A percentile compares a stretch with the other conserved stretches of the same genome.
Evolutionary conservation across 1,140 invertebrate genomes (phyloP).

Genomic region (Trinorchestia longiramus): DNA sequence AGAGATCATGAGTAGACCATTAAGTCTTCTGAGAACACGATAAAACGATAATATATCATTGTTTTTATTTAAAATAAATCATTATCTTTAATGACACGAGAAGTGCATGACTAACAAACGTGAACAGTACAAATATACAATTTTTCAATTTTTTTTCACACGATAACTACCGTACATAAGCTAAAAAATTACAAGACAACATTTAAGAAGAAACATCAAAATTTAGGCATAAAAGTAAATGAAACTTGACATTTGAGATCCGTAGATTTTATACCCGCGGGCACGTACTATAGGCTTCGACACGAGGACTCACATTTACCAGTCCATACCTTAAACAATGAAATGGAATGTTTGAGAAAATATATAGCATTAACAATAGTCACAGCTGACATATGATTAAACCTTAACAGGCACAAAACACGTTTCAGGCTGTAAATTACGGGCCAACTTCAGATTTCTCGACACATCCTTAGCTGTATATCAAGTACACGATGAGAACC

Average conservation of each 20-base stretch:
- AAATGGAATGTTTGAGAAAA: background rate
- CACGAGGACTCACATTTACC: background rate
- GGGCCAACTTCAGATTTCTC: background rate
- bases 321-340: background rate
- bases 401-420: background rate
- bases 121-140: background rate
- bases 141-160: background rate
- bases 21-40: background rate
- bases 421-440: background rate
- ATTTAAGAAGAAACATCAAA: background rate
- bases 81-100: background rate
- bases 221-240: background rate
- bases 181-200: background rate
- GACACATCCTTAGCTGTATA: background rate
- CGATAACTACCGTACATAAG: background rate
- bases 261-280: background rate
- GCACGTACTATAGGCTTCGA: background rate
- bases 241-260: slow-evolving; percentile 23
- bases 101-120: slow-evolving; percentile 7
- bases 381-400: background rate
- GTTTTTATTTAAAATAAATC: background rate
- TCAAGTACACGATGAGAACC: background rate
- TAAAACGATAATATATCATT: background rate
- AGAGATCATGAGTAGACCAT: background rate
- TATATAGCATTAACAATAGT: slow-evolving; percentile 2